Evolutionary conservation across 2,888 invertebrate species (phyloP).

Genomic region (Leucoma salicis): DNA sequence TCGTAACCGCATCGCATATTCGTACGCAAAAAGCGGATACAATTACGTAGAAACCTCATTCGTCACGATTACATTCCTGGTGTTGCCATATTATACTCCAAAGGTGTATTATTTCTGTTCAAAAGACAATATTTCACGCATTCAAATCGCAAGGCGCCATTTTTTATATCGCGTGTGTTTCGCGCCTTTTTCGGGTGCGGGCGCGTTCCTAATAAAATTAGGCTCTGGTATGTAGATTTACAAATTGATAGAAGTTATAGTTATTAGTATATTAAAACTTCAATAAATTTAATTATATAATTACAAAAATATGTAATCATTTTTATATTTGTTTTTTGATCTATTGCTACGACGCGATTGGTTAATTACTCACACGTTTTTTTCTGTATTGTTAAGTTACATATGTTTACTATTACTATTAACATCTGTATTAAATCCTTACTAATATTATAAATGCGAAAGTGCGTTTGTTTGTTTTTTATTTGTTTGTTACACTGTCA

Average conservation of each 20-base stretch:
- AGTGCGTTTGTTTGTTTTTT: too few relatives aligned
- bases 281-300: not conserved
- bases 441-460: too few relatives aligned
- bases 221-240: conserved; percentile 60
- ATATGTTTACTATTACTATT: too few relatives aligned
- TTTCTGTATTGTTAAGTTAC: too few relatives aligned
- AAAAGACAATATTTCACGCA: conserved; percentile 81
- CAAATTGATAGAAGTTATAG: conserved; percentile 46
- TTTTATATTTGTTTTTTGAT: too few relatives aligned
- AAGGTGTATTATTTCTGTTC: conserved; percentile 75
- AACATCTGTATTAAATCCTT: too few relatives aligned
- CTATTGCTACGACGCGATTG: too few relatives aligned
- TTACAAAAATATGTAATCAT: not conserved
- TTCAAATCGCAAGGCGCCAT: conserved; percentile 79
- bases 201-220: conserved; percentile 81
- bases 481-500: too few relatives aligned
- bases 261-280: conserved; percentile 1
- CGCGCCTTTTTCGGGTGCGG: conserved; percentile 81
- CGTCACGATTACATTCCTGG: conserved; percentile 55
- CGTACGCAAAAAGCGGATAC: conserved; percentile 11
- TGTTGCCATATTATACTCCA: conserved; percentile 62
- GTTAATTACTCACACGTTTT: too few relatives aligned
- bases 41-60: conserved; percentile 39
- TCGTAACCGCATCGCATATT: not conserved
- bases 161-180: conserved; percentile 83